Base-by-base conservation (phyloP, 2,888 invertebrate species). In the Polyommatus icarus region DNA sequence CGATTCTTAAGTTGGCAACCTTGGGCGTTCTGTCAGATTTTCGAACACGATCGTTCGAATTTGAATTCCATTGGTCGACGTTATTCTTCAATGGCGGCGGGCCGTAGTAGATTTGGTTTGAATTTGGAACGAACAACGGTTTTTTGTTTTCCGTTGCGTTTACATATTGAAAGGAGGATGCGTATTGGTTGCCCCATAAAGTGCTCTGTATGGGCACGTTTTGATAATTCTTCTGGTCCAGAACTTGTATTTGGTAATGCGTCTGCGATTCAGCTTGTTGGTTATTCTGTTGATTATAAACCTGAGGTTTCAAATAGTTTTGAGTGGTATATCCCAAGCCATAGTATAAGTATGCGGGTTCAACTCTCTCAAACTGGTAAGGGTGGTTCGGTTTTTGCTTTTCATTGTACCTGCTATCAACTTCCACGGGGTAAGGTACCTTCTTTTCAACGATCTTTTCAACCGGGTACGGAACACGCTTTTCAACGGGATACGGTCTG, bases 1-100 rank as follows among this genome's bases (percentile, higher is more conserved):
- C 98, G 84, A 98, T 95, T 83, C 96, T 95, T 0, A 97, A 91
- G 54, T 88, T 89, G 0, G 85, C 85, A 0, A 90, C 80, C 79
- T 89, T 91, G 0, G 91, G 90, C 80, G 95, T 95, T 78, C 96
- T 94, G 24, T 96, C 96, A 32, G 95, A 86, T 72, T 95, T 92
- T 77, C 95, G 89, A 40, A 94, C 85, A 77, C 94, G 94, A 29
- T 95, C 95, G 0, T 94, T 90, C 82, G 92, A 83, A 77, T 86
- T 83, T 4, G 83, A 85, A 75, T 86, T 87, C 87, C 87, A 90
- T 81, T 85, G 84, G 40, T 84, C 82, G n/a, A 86, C 84, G 12
- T 83, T 84, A 12, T 84, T 85, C 10, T 87, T 84, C 3, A 91
- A 87, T 0, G 95, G 95, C 18, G 94, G 92, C 1, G 95, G 93